These are phyloP conservation scores for Osedax fenrisi DNA, from an alignment of 2,888 invertebrate genomes.

Conservation along the genomic window DNA sequence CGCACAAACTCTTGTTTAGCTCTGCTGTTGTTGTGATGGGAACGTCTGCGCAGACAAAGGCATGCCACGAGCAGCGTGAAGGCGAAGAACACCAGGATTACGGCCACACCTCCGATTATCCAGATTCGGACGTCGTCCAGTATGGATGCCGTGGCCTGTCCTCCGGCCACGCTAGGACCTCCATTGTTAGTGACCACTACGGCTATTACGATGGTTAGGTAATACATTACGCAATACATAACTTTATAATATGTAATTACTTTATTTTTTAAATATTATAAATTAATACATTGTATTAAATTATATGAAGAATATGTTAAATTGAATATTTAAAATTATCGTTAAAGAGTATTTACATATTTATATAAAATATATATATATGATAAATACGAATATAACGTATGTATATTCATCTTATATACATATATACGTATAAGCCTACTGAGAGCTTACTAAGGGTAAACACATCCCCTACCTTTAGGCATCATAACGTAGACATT, in stretches of 20 bases:
- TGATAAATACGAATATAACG: too few species aligned
- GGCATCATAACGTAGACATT: neutral
- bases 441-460: too few species aligned
- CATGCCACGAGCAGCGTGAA: neutral
- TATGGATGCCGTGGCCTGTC: neutral
- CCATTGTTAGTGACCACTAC: too few species aligned
- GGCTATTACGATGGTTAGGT: neutral
- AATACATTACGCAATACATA: too few species aligned
- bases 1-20: neutral
- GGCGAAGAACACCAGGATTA: neutral
- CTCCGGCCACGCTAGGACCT: too few species aligned
- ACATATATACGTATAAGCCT: too few species aligned
- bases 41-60: neutral
- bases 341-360: too few species aligned
- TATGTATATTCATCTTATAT: too few species aligned
- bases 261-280: neutral
- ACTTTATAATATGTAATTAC: neutral
- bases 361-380: too few species aligned
- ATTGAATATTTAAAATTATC: too few species aligned
- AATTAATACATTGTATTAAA: neutral
- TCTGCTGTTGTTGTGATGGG: neutral
- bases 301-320: too few species aligned
- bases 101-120: neutral
- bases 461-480: neutral
- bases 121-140: neutral